A percentile compares a stretch with the other conserved stretches of the same genome.
phyloP scores from a whole-genome alignment of 2,888 invertebrate species.

The Thysanoteuthis rhombus region DNA sequence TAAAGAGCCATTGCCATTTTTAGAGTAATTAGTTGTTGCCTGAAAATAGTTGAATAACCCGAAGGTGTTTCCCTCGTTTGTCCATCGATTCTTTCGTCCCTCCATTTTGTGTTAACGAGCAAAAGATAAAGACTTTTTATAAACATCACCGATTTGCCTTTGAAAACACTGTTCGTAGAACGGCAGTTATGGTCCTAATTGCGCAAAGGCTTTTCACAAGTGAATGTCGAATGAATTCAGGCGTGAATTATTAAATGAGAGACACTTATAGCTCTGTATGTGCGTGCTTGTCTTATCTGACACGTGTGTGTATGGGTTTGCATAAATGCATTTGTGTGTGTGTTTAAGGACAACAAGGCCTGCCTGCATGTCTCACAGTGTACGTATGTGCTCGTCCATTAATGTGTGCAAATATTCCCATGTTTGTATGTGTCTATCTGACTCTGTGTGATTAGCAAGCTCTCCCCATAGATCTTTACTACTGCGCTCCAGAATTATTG shows the following conservation, averaged over 20 bases:
- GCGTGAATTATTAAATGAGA: not conserved
- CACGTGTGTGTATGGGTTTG: too few relatives aligned
- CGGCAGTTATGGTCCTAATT: not conserved
- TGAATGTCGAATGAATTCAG: not conserved
- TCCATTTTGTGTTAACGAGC: not conserved
- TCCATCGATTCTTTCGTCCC: not conserved
- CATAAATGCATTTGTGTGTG: too few relatives aligned
- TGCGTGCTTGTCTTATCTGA: too few relatives aligned
- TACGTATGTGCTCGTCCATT: too few relatives aligned
- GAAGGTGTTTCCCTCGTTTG: not conserved
- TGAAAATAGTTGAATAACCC: not conserved
- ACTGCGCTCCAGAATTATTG: too few relatives aligned
- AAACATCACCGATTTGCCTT: not conserved
- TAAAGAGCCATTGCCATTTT: not conserved
- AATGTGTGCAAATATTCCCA: too few relatives aligned
- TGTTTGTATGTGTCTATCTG: too few relatives aligned
- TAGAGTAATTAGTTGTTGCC: not conserved
- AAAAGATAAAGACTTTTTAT: not conserved
- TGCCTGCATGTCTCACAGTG: too few relatives aligned
- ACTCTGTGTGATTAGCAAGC: too few relatives aligned
- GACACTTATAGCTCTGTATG: not conserved
- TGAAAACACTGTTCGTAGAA: not conserved
- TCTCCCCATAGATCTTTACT: too few relatives aligned
- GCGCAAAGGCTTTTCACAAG: not conserved
- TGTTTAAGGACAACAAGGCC: too few relatives aligned